A percentile compares a stretch with the other conserved stretches of the same genome.
phyloP scores from a whole-genome alignment of 2,113 vertebrate species.

The Phyllopteryx taeniolatus region DNA sequence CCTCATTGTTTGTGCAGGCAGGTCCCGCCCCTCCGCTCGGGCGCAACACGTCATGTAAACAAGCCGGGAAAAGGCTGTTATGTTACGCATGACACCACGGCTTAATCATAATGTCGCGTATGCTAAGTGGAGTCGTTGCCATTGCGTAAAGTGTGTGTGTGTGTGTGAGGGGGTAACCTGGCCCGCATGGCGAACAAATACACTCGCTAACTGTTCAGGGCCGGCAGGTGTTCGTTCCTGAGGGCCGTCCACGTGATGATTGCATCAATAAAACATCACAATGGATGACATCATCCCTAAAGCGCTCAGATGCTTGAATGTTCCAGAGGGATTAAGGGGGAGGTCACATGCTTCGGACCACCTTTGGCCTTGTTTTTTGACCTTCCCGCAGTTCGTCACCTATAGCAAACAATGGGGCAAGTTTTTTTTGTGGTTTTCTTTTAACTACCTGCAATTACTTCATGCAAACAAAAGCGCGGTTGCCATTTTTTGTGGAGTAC shows the following conservation, averaged over 20 bases:
- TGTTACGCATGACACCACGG: slow-evolving; percentile 53
- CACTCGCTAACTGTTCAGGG: background rate
- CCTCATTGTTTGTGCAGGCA: slow-evolving; percentile 41
- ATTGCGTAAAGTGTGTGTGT: background rate
- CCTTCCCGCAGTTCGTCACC: background rate
- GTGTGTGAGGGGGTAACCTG: slow-evolving; percentile 1
- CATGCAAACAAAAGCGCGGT: background rate
- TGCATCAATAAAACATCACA: background rate
- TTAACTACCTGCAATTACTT: background rate
- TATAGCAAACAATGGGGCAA: background rate
- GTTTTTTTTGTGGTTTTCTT: background rate
- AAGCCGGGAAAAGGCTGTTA: slow-evolving; percentile 48
- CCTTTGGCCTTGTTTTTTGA: slow-evolving; percentile 45
- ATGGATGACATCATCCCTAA: slow-evolving; percentile 4
- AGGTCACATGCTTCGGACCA: slow-evolving; percentile 23
- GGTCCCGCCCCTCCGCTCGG: slow-evolving; percentile 13
- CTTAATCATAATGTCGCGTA: slow-evolving; percentile 49
- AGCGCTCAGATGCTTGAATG: slow-evolving; percentile 15
- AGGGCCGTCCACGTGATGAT: background rate
- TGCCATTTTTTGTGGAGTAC: background rate
- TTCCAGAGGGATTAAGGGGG: slow-evolving; percentile 21
- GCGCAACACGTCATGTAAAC: slow-evolving; percentile 55
- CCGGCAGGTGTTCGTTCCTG: background rate
- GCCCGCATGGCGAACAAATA: background rate
- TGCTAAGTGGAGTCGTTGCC: slow-evolving; percentile 12